phyloP scores from a whole-genome alignment of 2,888 invertebrate genomes.

The Megastigmus dorsalis region DNA sequence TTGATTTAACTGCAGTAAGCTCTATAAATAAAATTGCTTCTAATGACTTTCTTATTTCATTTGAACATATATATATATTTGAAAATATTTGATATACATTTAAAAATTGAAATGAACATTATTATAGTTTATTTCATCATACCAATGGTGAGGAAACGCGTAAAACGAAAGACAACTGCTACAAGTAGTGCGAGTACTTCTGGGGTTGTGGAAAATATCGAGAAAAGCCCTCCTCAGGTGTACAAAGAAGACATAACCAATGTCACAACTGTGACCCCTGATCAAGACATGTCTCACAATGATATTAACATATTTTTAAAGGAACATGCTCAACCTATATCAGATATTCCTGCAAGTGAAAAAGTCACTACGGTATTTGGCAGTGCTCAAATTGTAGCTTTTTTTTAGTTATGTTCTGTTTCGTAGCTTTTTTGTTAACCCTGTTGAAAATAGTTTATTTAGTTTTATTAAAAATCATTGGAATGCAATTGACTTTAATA shows the following conservation, averaged over 20 bases:
- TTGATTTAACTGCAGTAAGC: conserved; percentile 17
- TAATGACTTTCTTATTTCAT: not conserved
- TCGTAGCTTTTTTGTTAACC: conserved; percentile 18
- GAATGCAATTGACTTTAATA: too few relatives aligned
- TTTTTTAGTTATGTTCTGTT: not conserved
- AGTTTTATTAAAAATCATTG: conserved; percentile 17
- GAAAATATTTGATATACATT: not conserved
- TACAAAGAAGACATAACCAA: conserved; percentile 61
- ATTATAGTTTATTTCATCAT: conserved; percentile 57
- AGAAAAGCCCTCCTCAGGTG: conserved; percentile 59
- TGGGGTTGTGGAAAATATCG: conserved; percentile 63
- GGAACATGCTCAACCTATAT: conserved; percentile 66
- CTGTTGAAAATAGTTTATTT: too few relatives aligned
- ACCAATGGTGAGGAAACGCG: conserved; percentile 67
- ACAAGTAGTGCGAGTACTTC: conserved; percentile 59
- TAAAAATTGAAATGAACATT: conserved; percentile 30
- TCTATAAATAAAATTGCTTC: conserved; percentile 19
- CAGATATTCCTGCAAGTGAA: conserved; percentile 63
- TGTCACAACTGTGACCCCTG: conserved; percentile 61
- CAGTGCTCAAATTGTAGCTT: conserved; percentile 31
- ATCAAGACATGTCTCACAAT: conserved; percentile 66
- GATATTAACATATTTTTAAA: conserved; percentile 68
- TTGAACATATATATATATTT: conserved; percentile 2
- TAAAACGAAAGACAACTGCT: conserved; percentile 65
- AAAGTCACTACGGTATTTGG: conserved; percentile 65